Evolutionary conservation across 2,888 invertebrate species (phyloP).

Genomic region (Idaea biselata): DNA sequence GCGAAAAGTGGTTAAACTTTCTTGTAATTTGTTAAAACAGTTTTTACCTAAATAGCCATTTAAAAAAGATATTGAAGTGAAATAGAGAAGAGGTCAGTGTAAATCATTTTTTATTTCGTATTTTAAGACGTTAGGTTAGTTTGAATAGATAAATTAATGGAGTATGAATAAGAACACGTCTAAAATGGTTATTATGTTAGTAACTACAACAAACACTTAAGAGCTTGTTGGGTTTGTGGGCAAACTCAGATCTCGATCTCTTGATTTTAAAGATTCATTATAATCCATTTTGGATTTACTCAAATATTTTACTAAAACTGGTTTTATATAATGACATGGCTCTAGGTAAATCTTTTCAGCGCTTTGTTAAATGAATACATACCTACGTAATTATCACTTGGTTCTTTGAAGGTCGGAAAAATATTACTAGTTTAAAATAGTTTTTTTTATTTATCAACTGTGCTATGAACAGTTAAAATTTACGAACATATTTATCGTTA

Average conservation of each 20-base stretch:
- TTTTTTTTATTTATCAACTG: not conserved
- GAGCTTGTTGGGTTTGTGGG: no score
- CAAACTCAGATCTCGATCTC: no score
- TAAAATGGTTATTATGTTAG: not conserved
- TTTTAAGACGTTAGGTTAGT: not conserved
- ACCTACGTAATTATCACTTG: conserved; percentile 3
- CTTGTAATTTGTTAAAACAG: no score
- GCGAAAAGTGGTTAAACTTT: no score
- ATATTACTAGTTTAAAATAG: not conserved
- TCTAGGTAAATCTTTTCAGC: not conserved
- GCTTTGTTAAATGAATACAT: conserved; percentile 6
- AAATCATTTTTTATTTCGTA: not conserved
- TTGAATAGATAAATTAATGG: not conserved
- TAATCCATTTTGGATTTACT: no score
- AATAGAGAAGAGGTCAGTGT: not conserved
- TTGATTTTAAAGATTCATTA: no score
- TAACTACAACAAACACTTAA: no score
- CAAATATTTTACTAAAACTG: not conserved
- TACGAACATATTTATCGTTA: conserved; percentile 3
- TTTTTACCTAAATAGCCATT: no score
- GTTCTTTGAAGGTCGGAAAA: not conserved
- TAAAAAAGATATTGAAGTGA: not conserved
- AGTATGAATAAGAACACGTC: not conserved
- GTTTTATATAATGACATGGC: not conserved
- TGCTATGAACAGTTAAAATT: not conserved